Evolutionary conservation across 2,888 invertebrate genomes (phyloP).

Genomic region (Lacanobia wlatinum): DNA sequence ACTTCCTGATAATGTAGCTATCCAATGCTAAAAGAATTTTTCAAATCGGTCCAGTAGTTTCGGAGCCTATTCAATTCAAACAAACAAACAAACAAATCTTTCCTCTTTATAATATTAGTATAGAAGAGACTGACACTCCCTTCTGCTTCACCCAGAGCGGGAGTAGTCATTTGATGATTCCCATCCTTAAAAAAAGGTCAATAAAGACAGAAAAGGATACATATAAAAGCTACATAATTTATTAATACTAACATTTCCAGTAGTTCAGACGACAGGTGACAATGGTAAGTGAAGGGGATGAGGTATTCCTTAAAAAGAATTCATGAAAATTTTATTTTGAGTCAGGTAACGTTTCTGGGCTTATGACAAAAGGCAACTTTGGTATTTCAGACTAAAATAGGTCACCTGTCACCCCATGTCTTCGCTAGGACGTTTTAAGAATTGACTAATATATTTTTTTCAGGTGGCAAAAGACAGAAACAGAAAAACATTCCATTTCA

Average conservation of each 20-base stretch:
- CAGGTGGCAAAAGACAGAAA: background rate
- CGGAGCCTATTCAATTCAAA: too few species aligned
- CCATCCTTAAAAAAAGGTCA: background rate
- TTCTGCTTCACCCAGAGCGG: too few species aligned
- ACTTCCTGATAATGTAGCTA: too few species aligned
- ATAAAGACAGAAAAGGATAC: conserved; percentile 15
- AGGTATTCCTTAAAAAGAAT: conserved; percentile 39
- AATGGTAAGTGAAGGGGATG: conserved; percentile 54
- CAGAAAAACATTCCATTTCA: background rate
- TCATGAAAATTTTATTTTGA: conserved; percentile 19
- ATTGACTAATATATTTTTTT: conserved; percentile 20
- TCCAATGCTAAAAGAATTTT: too few species aligned
- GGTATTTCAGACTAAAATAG: conserved; percentile 23
- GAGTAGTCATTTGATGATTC: too few species aligned
- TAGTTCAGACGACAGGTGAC: conserved; percentile 51
- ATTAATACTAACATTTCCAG: conserved; percentile 56
- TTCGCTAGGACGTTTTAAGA: background rate
- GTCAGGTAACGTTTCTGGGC: conserved; percentile 5
- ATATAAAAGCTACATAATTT: conserved; percentile 58
- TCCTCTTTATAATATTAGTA: too few species aligned
- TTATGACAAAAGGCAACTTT: conserved; percentile 1
- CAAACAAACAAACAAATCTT: too few species aligned
- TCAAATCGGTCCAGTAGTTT: too few species aligned
- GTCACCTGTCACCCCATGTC: conserved; percentile 36
- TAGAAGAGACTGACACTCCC: too few species aligned